Evolutionary conservation across 23 tunicate species (phyloP).

Genomic region (Clavelina lepadiformis): DNA sequence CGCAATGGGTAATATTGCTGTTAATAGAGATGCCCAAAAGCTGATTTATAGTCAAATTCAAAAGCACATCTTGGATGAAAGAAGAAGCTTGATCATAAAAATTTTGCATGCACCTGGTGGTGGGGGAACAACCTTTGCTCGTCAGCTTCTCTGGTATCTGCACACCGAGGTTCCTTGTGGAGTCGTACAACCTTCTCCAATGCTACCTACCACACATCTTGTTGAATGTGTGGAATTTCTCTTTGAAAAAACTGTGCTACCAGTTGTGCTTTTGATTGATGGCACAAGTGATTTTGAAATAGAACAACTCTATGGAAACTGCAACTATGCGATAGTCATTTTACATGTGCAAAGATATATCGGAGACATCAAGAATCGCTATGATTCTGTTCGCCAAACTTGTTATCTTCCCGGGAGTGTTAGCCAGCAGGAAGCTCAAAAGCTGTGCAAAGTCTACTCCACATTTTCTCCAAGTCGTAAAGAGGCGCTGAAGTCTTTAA

Average conservation of each 20-base stretch:
- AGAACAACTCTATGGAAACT: conserved; percentile 19
- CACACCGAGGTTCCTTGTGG: conserved; percentile 42
- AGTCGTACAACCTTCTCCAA: conserved; percentile 11
- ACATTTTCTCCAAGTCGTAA: conserved; percentile 12
- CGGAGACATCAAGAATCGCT: neutral
- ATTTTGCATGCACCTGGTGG: conserved; percentile 56
- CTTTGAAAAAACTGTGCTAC: conserved; percentile 19
- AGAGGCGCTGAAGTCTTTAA: neutral
- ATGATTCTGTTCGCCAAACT: too few species aligned
- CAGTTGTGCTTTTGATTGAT: conserved; percentile 38
- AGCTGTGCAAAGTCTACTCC: conserved; percentile 2
- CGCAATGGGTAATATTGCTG: conserved; percentile 18
- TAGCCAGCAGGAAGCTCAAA: neutral
- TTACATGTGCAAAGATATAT: conserved; percentile 24
- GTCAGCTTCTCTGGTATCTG: conserved; percentile 47
- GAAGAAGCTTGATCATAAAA: conserved; percentile 14
- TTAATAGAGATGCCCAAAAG: conserved; percentile 23
- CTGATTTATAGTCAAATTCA: neutral
- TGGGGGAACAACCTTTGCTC: conserved; percentile 62
- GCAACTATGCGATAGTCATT: conserved; percentile 22
- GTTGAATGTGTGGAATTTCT: conserved; percentile 22
- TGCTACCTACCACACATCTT: conserved; percentile 4
- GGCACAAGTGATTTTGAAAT: conserved; percentile 29
- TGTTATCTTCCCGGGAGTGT: conserved; percentile 12
- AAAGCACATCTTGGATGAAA: neutral